These are phyloP conservation scores for Mesocentrotus franciscanus DNA, from an alignment of 53 echinoderm and acorn worm species.

Conservation along the genomic window DNA sequence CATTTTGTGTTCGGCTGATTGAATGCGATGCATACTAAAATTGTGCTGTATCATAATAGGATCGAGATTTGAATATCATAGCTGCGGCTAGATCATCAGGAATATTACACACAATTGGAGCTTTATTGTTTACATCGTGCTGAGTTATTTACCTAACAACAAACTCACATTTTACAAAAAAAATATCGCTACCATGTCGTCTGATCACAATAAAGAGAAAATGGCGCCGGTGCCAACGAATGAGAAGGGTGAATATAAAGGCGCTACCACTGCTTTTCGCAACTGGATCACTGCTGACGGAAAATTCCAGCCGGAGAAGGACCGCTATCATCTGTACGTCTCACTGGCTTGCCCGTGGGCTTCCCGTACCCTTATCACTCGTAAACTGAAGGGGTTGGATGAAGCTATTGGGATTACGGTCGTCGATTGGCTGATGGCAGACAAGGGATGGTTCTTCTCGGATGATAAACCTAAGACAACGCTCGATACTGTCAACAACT, in stretches of 20 bases:
- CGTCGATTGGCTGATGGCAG: slow-evolving; percentile 84
- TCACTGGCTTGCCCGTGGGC: slow-evolving; percentile 93
- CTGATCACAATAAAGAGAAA: background rate
- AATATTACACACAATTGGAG: background rate
- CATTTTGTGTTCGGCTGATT: too few relatives aligned
- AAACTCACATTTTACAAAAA: background rate
- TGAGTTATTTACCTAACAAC: background rate
- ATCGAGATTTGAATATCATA: background rate
- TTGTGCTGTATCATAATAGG: too few relatives aligned
- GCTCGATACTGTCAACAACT: slow-evolving; percentile 74
- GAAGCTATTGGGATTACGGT: slow-evolving; percentile 75
- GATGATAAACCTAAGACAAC: slow-evolving; percentile 89
- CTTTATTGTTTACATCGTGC: background rate
- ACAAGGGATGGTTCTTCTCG: slow-evolving; percentile 86
- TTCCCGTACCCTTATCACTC: slow-evolving; percentile 76
- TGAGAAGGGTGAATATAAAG: background rate
- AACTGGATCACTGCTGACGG: slow-evolving; percentile 75
- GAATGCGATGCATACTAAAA: too few relatives aligned
- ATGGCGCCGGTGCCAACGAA: background rate
- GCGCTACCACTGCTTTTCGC: background rate
- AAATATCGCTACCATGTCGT: background rate
- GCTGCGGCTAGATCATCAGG: background rate
- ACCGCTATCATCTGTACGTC: slow-evolving; percentile 85
- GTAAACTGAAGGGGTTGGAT: slow-evolving; percentile 83
- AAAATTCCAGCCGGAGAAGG: slow-evolving; percentile 80